Conservation (phyloP, 1,140 invertebrate species). For the Zaprionus lachaisei region DNA sequence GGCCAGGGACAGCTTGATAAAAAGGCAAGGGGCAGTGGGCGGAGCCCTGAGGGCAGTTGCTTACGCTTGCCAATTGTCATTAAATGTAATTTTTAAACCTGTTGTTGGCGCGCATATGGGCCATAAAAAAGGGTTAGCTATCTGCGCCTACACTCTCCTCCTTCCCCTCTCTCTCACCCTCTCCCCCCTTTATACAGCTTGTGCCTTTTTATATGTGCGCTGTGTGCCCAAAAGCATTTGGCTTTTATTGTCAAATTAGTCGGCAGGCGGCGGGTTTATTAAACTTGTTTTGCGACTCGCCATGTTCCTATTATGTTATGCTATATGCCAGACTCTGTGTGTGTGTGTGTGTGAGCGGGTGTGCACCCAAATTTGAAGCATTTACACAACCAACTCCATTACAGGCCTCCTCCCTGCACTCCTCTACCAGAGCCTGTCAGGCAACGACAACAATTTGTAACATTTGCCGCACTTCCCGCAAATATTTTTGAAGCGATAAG, state of each 20-base stretch:
- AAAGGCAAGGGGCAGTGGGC: too few species aligned
- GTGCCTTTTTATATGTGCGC: conserved; percentile 33
- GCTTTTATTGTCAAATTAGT: conserved; percentile 81
- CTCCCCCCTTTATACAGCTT: conserved; percentile 4
- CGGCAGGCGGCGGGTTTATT: conserved; percentile 77
- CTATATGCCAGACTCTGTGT: conserved; percentile 19
- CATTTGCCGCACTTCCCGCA: conserved; percentile 81
- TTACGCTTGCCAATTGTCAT: conserved; percentile 71
- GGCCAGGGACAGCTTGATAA: conserved; percentile 34
- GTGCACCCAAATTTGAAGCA: conserved; percentile 37
- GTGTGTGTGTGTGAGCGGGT: conserved; percentile 6
- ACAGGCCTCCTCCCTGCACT: conserved; percentile 17
- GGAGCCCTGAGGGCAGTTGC: background rate
- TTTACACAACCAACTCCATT: conserved; percentile 47
- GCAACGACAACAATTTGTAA: conserved; percentile 80
- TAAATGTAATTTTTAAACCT: conserved; percentile 83
- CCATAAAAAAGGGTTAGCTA: conserved; percentile 70
- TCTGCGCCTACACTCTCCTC: background rate
- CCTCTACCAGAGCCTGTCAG: background rate
- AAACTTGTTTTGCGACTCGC: conserved; percentile 58
- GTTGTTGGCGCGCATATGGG: conserved; percentile 76
- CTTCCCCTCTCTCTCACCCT: conserved; percentile 25
- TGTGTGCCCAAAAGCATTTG: conserved; percentile 55
- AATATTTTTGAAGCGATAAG: conserved; percentile 55
- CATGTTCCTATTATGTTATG: conserved; percentile 54